Conservation (phyloP, 2,888 invertebrate genomes). For the Cataglyphis cursor region DNA sequence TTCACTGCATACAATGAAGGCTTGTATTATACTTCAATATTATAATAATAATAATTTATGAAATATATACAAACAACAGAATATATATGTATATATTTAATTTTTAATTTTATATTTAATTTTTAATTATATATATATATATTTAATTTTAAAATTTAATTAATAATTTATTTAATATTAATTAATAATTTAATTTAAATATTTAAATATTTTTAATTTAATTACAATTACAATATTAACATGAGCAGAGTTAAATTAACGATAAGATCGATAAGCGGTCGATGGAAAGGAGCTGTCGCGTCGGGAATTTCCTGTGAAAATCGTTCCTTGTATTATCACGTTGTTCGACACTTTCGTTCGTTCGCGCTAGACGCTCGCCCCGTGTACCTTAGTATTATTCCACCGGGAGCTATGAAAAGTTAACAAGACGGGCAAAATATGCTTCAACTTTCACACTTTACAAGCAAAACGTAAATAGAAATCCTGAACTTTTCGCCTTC, state of each 20-base stretch:
- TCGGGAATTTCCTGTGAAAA: slow-evolving; percentile 11
- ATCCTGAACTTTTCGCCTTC: slow-evolving; percentile 57
- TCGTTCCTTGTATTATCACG: slow-evolving; percentile 29
- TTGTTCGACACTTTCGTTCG: slow-evolving; percentile 31
- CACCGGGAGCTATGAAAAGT: slow-evolving; percentile 55
- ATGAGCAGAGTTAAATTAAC: background rate
- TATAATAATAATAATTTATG: slow-evolving; percentile 9
- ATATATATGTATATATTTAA: background rate
- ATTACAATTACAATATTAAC: background rate
- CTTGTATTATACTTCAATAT: background rate
- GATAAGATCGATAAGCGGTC: slow-evolving; percentile 13
- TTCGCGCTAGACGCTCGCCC: slow-evolving; percentile 36
- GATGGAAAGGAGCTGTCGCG: background rate
- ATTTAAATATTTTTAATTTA: background rate
- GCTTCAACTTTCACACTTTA: slow-evolving; percentile 56
- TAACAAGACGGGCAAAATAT: slow-evolving; percentile 56
- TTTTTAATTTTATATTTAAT: background rate
- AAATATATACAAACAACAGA: background rate
- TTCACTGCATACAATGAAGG: no score
- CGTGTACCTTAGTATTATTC: slow-evolving; percentile 52
- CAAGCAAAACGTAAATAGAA: slow-evolving; percentile 63
- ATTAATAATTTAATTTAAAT: no score
- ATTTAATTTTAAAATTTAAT: no score
- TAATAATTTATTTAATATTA: no score
- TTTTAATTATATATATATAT: background rate